Percentiles rank a stretch among this genome's conserved stretches.
Conservation (phyloP, 2,888 invertebrate genomes). For the Cynaeus angustus region DNA sequence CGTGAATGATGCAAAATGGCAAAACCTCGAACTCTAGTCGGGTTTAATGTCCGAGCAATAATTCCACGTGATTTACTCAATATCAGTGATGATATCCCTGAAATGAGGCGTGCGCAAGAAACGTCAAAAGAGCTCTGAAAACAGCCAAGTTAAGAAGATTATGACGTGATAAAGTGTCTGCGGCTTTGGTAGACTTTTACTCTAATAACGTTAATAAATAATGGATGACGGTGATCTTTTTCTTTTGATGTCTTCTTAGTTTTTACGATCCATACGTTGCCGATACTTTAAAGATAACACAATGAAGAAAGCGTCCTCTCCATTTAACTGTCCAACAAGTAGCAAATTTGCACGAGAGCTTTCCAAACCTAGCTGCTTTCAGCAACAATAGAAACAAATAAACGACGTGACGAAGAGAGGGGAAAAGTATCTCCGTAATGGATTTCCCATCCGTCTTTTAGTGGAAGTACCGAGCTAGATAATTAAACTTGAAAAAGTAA, state of each 20-base stretch:
- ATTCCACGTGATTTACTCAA: background rate
- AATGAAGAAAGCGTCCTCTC: conserved; percentile 22
- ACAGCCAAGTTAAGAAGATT: conserved; percentile 16
- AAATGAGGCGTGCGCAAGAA: conserved; percentile 5
- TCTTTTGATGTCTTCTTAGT: background rate
- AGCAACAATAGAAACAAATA: conserved; percentile 48
- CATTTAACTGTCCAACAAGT: conserved; percentile 42
- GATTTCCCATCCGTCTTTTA: conserved; percentile 56
- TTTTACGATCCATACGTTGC: conserved; percentile 2
- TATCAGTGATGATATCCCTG: conserved; percentile 5
- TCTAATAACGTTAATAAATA: conserved; percentile 18
- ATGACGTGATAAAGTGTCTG: conserved; percentile 18
- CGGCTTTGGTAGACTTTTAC: conserved; percentile 16
- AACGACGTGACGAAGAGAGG: conserved; percentile 41
- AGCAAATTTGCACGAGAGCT: conserved; percentile 44
- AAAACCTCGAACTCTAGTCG: too few relatives aligned
- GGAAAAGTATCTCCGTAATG: conserved; percentile 53
- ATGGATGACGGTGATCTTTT: conserved; percentile 11
- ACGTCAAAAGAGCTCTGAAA: conserved; percentile 12
- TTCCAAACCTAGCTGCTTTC: conserved; percentile 46
- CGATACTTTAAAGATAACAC: background rate
- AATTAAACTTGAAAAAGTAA: conserved; percentile 59
- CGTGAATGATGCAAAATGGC: too few relatives aligned
- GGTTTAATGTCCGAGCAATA: background rate
- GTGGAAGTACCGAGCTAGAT: conserved; percentile 53